These are phyloP conservation scores for Saccostrea cuccullata DNA, from an alignment of 1,140 invertebrate species.

Conservation along the genomic window DNA sequence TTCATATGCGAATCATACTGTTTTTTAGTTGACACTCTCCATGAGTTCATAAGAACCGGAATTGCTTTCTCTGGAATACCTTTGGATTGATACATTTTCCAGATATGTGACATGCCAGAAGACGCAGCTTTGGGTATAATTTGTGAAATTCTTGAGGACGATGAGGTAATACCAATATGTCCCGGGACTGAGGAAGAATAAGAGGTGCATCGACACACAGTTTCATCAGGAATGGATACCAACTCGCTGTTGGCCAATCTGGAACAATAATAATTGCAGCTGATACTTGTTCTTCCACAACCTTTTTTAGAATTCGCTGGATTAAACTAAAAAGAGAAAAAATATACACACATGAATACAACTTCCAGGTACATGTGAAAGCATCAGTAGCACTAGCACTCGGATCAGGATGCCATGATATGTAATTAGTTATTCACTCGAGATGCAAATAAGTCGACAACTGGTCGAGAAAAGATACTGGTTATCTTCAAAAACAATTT, in stretches of 20 bases:
- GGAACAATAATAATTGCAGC: background rate
- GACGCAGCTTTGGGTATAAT: too few species aligned
- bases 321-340: background rate
- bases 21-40: conserved; percentile 29
- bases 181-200: too few species aligned
- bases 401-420: too few species aligned
- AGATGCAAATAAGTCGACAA: background rate
- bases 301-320: background rate
- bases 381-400: background rate
- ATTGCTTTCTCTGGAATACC: conserved; percentile 16
- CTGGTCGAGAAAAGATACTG: too few species aligned
- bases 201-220: too few species aligned
- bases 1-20: background rate
- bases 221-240: too few species aligned
- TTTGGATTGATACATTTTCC: background rate
- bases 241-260: too few species aligned
- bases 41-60: conserved; percentile 29
- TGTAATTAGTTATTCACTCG: too few species aligned
- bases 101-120: too few species aligned
- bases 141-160: too few species aligned
- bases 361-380: background rate
- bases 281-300: background rate
- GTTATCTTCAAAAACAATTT: too few species aligned
- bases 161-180: too few species aligned
- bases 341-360: background rate